phyloP scores from a whole-genome alignment of 2,888 invertebrate genomes.

The Meloe dianella region DNA sequence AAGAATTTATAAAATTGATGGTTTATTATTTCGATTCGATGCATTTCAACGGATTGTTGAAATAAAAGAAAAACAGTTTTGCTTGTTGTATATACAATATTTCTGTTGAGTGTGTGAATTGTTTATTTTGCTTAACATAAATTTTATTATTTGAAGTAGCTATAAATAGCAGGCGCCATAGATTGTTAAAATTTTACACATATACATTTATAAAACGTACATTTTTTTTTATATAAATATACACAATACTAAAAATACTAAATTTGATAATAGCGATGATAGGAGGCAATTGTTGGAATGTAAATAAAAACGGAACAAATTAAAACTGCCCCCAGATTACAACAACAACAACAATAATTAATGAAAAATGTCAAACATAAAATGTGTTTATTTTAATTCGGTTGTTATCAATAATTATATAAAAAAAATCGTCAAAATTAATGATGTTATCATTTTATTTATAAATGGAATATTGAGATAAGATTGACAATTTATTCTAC shows the following conservation, averaged over 20 bases:
- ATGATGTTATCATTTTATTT: neutral
- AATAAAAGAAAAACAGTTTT: neutral
- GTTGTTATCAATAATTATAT: neutral
- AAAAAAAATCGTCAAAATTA: neutral
- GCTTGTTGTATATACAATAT: neutral
- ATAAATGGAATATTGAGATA: neutral
- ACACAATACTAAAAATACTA: conserved; percentile 8
- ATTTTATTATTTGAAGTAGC: conserved; percentile 43
- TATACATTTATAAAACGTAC: conserved; percentile 8
- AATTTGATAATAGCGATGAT: conserved; percentile 8
- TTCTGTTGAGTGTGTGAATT: conserved; percentile 37
- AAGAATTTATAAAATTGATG: neutral
- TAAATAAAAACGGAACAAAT: neutral
- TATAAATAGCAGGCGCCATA: conserved; percentile 47
- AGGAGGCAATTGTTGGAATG: neutral
- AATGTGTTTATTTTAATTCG: neutral
- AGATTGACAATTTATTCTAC: neutral
- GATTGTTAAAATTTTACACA: conserved; percentile 40
- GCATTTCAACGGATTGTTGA: neutral
- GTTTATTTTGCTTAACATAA: conserved; percentile 42
- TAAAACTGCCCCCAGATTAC: neutral
- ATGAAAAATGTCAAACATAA: neutral
- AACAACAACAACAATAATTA: neutral
- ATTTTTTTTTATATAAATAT: conserved; percentile 6
- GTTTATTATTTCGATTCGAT: neutral